Evolutionary conservation across 2,113 vertebrate genomes (phyloP), one percentile per base, ranked within the genome.

Genomic region (Etheostoma spectabile): DNA sequence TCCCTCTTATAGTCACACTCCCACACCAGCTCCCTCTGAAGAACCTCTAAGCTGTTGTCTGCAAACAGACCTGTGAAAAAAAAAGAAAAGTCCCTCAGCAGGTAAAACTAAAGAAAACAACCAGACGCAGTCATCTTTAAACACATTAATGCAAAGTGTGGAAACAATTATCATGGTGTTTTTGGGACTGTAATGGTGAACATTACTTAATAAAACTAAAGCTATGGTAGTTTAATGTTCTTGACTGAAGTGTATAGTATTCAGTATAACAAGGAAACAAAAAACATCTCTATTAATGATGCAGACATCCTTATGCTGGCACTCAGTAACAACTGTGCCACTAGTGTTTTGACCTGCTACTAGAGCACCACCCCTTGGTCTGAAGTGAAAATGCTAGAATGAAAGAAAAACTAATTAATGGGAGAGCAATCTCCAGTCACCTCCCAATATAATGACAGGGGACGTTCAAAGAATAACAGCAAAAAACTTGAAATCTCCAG

Each of bases 1-100:
- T 98, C 97, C 4, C 96, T 95, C 46, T 84, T 93, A 74, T 98
- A 98, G 92, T 98, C 96, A 15, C 97, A 98, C 77, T 98, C 97
- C 96, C 96, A 97, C 0, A 92, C 94, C 70, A 98, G 95, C 89
- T 98, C 97, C 76, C 91, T 95, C 91, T 96, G 96, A 71, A 98
- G 91, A 19, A 96, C 94, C 76, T 95, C 96, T 1, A 98, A 83
- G 59, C 96, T 96, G 87, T 94, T 97, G 91, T 98, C 97, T 0
- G 96, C 95, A 93, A 98, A 98, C 64, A 98, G 90, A 51, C 97
- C 97, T 98, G 93, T 0, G 18, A 30, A 79, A 75, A 80, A 80
- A 82, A 11, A 86, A 74, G 22, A 15, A 71, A 45, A 30, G 30
- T 30, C 30, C 30, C 38, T 82, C 60, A 81, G 55, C 62, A 33